Evolutionary conservation across 2,113 vertebrate genomes (phyloP).

Genomic region (Lepus timidus): DNA sequence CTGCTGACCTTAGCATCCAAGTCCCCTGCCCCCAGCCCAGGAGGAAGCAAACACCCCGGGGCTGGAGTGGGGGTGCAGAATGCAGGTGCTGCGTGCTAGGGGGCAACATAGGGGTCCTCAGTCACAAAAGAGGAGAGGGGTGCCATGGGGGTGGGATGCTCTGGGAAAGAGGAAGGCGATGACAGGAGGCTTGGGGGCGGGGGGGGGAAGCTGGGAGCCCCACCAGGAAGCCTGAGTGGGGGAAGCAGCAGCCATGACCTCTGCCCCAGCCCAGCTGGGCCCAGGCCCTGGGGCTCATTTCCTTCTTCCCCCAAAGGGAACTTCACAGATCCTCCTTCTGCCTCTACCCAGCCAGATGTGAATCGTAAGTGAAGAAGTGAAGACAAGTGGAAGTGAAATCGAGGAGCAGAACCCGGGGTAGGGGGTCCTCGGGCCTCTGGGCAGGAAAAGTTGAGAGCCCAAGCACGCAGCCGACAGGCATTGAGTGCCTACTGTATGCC

Average conservation of each 20-base stretch:
- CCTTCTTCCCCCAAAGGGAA: conserved; percentile 59
- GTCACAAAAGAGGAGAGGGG: neutral
- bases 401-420: neutral
- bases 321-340: conserved; percentile 20
- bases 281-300: conserved; percentile 28
- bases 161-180: neutral
- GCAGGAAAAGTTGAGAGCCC: neutral
- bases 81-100: too few relatives aligned
- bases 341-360: conserved; percentile 50
- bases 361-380: conserved; percentile 7
- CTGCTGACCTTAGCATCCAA: conserved; percentile 51
- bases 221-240: conserved; percentile 6
- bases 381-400: conserved; percentile 56
- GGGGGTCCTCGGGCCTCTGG: neutral
- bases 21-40: neutral
- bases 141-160: neutral
- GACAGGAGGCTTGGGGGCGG: neutral
- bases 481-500: neutral
- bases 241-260: neutral
- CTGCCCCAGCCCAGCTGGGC: neutral
- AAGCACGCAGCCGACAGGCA: neutral
- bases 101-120: neutral
- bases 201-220: neutral
- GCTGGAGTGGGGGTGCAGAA: neutral
- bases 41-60: conserved; percentile 21